Conservation (phyloP, 2,113 vertebrate genomes). For the Equus quagga region DNA sequence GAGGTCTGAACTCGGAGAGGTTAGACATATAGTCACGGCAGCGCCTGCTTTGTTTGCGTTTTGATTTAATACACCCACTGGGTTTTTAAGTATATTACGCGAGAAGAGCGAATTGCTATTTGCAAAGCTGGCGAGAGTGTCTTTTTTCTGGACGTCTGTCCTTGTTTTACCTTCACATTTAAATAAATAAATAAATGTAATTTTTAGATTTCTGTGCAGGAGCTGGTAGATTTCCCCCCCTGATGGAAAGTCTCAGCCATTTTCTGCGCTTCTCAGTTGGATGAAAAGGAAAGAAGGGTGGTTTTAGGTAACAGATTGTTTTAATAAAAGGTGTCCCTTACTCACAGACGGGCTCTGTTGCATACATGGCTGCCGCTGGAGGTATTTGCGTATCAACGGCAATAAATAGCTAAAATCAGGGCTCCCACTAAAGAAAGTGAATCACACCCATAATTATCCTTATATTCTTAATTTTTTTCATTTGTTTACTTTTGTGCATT, state of each 20-base stretch:
- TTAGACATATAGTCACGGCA: constrained; percentile 2
- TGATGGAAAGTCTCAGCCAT: background rate
- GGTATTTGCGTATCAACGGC: constrained; percentile 52
- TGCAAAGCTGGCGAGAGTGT: constrained; percentile 33
- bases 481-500: constrained; percentile 68
- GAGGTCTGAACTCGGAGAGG: constrained; percentile 59
- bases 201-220: background rate
- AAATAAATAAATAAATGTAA: background rate
- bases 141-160: constrained; percentile 23
- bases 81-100: constrained; percentile 37
- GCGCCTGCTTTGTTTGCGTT: constrained; percentile 42
- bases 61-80: constrained; percentile 59
- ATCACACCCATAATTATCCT: constrained; percentile 61
- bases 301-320: background rate
- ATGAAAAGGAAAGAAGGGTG: background rate
- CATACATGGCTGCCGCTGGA: background rate
- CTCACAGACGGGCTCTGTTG: background rate
- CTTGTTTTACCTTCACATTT: background rate
- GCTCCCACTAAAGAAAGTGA: constrained; percentile 24
- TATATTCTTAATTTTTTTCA: constrained; percentile 66
- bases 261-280: background rate
- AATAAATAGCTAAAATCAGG: constrained; percentile 57
- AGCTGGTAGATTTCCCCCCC: background rate
- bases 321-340: constrained; percentile 40
- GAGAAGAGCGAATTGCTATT: background rate